Evolutionary conservation across 2,888 invertebrate species (phyloP).

Genomic region (Cepaea hortensis): DNA sequence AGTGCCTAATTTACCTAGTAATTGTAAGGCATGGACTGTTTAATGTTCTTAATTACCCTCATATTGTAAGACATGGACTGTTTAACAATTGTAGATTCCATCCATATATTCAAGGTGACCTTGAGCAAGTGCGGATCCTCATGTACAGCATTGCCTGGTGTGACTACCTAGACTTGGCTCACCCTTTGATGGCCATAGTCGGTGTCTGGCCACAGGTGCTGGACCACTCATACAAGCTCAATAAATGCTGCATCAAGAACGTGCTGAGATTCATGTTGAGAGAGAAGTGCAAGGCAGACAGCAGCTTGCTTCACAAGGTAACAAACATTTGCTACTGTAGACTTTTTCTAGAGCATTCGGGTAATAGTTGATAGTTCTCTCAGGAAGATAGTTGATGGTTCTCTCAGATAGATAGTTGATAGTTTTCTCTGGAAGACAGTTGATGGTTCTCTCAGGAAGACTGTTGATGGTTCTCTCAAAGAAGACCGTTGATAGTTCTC

Average conservation of each 20-base stretch:
- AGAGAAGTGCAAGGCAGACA: neutral
- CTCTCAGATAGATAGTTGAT: no score
- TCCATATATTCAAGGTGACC: slow-evolving; percentile 20
- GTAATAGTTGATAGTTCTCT: no score
- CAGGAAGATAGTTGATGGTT: no score
- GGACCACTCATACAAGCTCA: neutral
- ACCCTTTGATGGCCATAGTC: slow-evolving; percentile 26
- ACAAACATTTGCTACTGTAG: neutral
- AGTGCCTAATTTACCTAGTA: no score
- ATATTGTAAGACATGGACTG: neutral
- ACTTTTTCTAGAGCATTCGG: no score
- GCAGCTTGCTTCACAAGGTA: slow-evolving; percentile 19
- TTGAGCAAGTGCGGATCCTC: slow-evolving; percentile 41
- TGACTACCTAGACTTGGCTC: slow-evolving; percentile 26
- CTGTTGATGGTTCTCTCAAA: no score
- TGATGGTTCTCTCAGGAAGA: no score
- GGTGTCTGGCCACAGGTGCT: slow-evolving; percentile 42
- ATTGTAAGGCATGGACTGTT: neutral
- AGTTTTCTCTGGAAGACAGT: no score
- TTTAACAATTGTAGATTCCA: neutral
- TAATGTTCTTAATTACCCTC: neutral
- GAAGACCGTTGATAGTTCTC: no score
- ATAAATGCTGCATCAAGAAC: neutral
- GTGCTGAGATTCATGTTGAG: slow-evolving; percentile 34
- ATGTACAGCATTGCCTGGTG: slow-evolving; percentile 48